Evolutionary conservation across 2,888 invertebrate species (phyloP), one percentile per base, ranked within the genome.

Genomic region (Tyria jacobaeae): DNA sequence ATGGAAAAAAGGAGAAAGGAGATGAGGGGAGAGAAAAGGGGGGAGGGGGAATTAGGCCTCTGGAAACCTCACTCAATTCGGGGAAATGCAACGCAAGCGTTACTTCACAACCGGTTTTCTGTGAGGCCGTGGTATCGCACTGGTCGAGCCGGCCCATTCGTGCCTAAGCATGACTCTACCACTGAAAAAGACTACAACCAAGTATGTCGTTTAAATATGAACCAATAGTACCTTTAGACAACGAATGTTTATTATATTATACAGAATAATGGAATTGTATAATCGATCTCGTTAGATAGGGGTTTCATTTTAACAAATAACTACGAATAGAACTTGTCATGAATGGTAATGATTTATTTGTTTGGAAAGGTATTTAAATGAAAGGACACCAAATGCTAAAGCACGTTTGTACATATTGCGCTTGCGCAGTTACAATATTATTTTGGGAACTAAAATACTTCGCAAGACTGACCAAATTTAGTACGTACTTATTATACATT

Each of bases 301-400:
- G 49, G 47, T 58, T 58, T 56, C 49, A 54, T 64, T 64, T 52
- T 49, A 59, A 24, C 56, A 49, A 69, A 66, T 57, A 50, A 57
- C 51, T 70, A 53, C 49, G n/a, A 67, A 70, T 66, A 70, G 35
- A 48, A 7, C 60, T 63, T 55, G 58, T 60, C 57, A 51, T 58
- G 59, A 74, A 70, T 64, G 62, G 49, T 66, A 66, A 70, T 68
- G 76, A 75, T 75, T 68, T 64, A 70, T 70, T 64, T 73, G 62
- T 62, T 70, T 73, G 51, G 64, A 76, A 76, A 75, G 76, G 76
- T 70, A 63, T 68, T 66, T 27, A 50, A 48, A 65, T 50, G 66
- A 66, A 70, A 75, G 67, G 70, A 73, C 60, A 66, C 60, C 44
- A 57, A 70, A 63, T 15, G 35, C 24, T 55, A 37, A 31, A 51